Evolutionary conservation across 2,888 invertebrate genomes (phyloP).

Genomic region (Perdita meconis): DNA sequence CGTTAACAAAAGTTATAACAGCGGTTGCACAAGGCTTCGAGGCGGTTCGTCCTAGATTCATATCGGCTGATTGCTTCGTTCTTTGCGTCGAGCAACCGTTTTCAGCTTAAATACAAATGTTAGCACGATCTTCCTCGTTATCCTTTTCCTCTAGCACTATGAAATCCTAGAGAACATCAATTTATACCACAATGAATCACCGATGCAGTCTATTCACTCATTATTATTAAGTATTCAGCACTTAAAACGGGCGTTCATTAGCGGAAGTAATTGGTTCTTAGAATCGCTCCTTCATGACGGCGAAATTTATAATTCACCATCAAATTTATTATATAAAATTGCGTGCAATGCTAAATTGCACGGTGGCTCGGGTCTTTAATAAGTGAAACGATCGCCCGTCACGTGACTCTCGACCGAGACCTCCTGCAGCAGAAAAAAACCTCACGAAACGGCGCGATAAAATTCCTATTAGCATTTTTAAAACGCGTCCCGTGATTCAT

Average conservation of each 20-base stretch:
- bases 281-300: background rate
- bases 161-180: background rate
- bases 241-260: no score
- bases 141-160: background rate
- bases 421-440: background rate
- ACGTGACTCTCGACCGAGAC: background rate
- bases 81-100: slow-evolving; percentile 28
- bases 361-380: background rate
- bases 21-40: slow-evolving; percentile 26
- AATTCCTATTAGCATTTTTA: slow-evolving; percentile 1
- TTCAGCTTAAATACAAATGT: slow-evolving; percentile 23
- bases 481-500: slow-evolving; percentile 5
- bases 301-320: background rate
- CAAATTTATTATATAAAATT: background rate
- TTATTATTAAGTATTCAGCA: no score
- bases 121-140: slow-evolving; percentile 1
- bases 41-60: slow-evolving; percentile 31
- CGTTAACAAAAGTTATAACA: slow-evolving; percentile 67
- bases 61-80: slow-evolving; percentile 40
- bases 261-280: background rate
- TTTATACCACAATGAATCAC: background rate
- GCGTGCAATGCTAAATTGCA: background rate
- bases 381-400: background rate
- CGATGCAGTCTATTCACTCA: background rate
- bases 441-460: slow-evolving; percentile 14